Conservation (phyloP, 2,797 vertebrate genomes). For the Lutjanus campechanus region DNA sequence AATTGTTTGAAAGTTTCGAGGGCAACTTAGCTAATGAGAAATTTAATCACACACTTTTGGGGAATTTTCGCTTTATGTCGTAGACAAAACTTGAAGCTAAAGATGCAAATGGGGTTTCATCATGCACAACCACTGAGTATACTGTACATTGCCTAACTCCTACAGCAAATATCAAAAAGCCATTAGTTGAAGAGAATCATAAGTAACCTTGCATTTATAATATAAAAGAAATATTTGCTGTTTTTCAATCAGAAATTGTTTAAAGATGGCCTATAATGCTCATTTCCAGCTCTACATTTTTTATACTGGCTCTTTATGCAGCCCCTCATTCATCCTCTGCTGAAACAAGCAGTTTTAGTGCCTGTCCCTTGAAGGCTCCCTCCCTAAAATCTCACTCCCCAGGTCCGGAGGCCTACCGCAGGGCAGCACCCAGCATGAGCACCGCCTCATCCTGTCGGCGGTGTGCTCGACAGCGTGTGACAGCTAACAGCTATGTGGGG, state of each 20-base stretch:
- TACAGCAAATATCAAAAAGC: constrained; percentile 1
- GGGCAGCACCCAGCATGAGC: too few species aligned
- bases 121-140: not conserved
- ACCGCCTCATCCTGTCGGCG: too few species aligned
- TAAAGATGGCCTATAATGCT: not conserved
- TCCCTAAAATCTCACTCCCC: too few species aligned
- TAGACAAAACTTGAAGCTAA: constrained; percentile 15
- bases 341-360: too few species aligned
- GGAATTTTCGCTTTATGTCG: constrained; percentile 10
- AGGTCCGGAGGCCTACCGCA: too few species aligned
- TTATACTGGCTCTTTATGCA: too few species aligned
- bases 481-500: too few species aligned
- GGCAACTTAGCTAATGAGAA: constrained; percentile 64
- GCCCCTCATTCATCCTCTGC: too few species aligned
- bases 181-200: not conserved
- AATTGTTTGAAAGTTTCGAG: constrained; percentile 63
- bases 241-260: constrained; percentile 7
- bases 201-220: not conserved
- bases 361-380: too few species aligned
- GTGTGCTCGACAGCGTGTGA: too few species aligned
- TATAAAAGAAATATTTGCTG: not conserved
- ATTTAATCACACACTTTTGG: constrained; percentile 42
- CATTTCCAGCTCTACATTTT: too few species aligned
- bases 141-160: not conserved
- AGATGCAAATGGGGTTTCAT: constrained; percentile 19